Conservation (phyloP, 2,113 vertebrate genomes). For the Aptenodytes forsteri region DNA sequence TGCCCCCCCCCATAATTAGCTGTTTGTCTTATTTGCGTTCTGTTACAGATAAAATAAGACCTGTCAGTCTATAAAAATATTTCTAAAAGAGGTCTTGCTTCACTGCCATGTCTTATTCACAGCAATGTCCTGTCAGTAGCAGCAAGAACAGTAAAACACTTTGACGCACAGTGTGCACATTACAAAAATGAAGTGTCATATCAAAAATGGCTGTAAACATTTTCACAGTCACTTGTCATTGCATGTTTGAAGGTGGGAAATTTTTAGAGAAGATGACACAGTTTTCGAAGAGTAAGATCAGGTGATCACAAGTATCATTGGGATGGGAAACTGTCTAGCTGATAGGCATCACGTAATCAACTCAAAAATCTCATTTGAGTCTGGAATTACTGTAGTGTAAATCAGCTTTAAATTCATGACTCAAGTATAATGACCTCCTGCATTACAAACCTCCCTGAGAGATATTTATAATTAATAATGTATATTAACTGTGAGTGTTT, state of each 20-base stretch:
- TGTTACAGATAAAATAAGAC: neutral
- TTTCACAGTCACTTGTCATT: conserved; percentile 49
- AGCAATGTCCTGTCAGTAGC: neutral
- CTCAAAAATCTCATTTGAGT: neutral
- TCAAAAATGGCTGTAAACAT: conserved; percentile 51
- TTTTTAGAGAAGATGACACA: neutral
- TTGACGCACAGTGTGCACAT: neutral
- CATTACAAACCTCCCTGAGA: neutral
- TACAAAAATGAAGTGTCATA: conserved; percentile 19
- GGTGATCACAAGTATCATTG: neutral
- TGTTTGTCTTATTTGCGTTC: neutral
- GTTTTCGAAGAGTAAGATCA: neutral
- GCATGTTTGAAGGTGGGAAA: conserved; percentile 16
- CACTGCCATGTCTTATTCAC: neutral
- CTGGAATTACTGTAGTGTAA: neutral
- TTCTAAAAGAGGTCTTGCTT: conserved; percentile 22
- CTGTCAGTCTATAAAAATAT: neutral
- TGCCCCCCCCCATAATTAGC: neutral
- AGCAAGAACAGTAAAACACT: conserved; percentile 27
- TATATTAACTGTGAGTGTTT: neutral
- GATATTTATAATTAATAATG: neutral
- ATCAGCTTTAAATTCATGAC: conserved; percentile 11
- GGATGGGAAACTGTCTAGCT: neutral
- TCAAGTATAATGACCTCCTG: neutral
- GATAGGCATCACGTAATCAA: neutral